Evolutionary conservation across 2,113 vertebrate genomes (phyloP), one percentile per base, ranked within the genome.

Genomic region (Perognathus longimembris): DNA sequence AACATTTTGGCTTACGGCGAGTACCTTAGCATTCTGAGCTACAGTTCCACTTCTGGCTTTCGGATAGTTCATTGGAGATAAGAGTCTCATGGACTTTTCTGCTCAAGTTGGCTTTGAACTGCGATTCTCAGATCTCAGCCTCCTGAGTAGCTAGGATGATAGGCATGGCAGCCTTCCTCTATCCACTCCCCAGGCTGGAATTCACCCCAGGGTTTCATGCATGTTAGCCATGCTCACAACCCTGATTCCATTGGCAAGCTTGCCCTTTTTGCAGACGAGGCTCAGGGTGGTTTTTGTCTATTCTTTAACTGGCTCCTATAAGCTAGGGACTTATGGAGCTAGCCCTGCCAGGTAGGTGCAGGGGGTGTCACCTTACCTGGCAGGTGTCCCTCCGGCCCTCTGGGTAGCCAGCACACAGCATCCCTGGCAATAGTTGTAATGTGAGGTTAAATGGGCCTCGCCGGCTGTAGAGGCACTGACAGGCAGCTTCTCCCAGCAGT

Each of bases 401-500:
- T 0, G 75, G 38, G n/a, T 89, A 97, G 45, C 97, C 97, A 45
- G 97, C 95, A 71, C 97, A 98, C 28, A 98, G 91, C 96, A 97
- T 96, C 34, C 89, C 95, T 3, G 95, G 92, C 38, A 94, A 73
- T 1, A 97, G 76, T 59, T 97, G 83, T 18, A 90, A 85, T 12
- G 88, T 93, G 34, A 88, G 78, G 86, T 93, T 92, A 34, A 92
- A 96, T 18, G 94, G 93, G 2, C 93, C 92, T 0, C 90, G 90
- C 4, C 34, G 73, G 40, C 93, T 96, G 34, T 96, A 97, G 61
- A 97, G 84, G 85, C 96, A 96, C 84, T 97, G 96, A 84, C 97
- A 97, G 61, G 93, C 73, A 0, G 59, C 42, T 0, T 74, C 30
- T 83, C 91, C 93, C 15, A 97, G 80, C 38, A 97, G 22, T 32